Percentiles rank a stretch among this genome's conserved stretches.
Conservation (phyloP, 2,113 vertebrate species). For the Ciconia boyciana region DNA sequence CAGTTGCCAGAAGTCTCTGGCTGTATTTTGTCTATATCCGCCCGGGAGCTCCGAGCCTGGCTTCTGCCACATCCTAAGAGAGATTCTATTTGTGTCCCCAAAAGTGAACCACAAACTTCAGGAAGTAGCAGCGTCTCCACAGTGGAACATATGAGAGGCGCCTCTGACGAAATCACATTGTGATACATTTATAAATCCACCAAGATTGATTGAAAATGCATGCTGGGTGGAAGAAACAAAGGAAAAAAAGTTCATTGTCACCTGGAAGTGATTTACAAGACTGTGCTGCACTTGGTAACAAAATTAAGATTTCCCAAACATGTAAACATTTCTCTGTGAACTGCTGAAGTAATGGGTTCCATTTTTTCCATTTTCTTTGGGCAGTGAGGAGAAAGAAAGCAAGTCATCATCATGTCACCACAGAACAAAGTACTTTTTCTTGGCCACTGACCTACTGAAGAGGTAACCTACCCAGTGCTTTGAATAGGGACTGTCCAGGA, state of each 20-base stretch:
- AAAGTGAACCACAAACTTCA: not conserved
- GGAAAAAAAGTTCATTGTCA: not conserved
- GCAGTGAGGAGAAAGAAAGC: not conserved
- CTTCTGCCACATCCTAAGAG: not conserved
- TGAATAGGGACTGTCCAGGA: not conserved
- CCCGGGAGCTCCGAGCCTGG: not conserved
- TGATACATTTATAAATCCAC: not conserved
- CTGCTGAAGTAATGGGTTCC: slow-evolving; percentile 10
- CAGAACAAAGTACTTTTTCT: not conserved
- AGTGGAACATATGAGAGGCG: slow-evolving; percentile 9
- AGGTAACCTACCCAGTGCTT: not conserved
- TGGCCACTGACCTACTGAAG: not conserved
- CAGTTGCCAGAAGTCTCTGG: not conserved
- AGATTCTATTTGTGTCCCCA: slow-evolving; percentile 4
- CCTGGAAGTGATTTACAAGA: slow-evolving; percentile 44
- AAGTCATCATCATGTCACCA: not conserved
- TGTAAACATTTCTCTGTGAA: slow-evolving; percentile 2
- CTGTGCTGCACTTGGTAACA: not conserved
- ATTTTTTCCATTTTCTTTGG: not conserved
- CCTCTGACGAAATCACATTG: not conserved
- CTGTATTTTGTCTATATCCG: not conserved
- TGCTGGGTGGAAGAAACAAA: not conserved
- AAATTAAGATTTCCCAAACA: slow-evolving; percentile 49
- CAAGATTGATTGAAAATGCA: not conserved
- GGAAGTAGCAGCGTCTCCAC: not conserved